These are phyloP conservation scores for Callocephalon fimbriatum DNA, from an alignment of 2,113 vertebrate genomes.

Conservation along the genomic window DNA sequence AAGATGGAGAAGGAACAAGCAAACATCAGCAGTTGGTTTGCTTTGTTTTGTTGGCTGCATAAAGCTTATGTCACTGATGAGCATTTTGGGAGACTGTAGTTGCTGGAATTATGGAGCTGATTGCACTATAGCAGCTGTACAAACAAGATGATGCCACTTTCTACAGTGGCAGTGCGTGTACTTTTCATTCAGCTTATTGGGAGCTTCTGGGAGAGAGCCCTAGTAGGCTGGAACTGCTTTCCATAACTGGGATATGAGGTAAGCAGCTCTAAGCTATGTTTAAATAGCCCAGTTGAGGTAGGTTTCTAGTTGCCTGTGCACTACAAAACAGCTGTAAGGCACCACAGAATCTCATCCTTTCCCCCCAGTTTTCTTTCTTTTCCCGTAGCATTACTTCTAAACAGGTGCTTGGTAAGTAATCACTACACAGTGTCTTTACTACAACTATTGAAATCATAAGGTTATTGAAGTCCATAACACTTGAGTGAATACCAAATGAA, in stretches of 20 bases:
- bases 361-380: background rate
- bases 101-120: rapidly evolving
- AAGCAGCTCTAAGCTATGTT: background rate
- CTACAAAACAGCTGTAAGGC: background rate
- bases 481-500: background rate
- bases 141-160: background rate
- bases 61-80: background rate
- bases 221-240: background rate
- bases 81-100: background rate
- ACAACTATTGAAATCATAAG: rapidly evolving
- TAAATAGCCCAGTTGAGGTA: background rate
- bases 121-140: background rate
- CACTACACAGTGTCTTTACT: background rate
- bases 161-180: background rate
- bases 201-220: background rate
- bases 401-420: background rate
- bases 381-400: background rate
- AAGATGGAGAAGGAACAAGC: background rate
- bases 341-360: background rate
- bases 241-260: background rate
- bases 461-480: background rate
- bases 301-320: background rate
- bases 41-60: background rate
- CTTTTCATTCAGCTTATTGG: background rate
- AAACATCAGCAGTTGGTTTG: background rate